Evolutionary conservation across 2,113 vertebrate genomes (phyloP).

Genomic region (Corynorhinus townsendii): DNA sequence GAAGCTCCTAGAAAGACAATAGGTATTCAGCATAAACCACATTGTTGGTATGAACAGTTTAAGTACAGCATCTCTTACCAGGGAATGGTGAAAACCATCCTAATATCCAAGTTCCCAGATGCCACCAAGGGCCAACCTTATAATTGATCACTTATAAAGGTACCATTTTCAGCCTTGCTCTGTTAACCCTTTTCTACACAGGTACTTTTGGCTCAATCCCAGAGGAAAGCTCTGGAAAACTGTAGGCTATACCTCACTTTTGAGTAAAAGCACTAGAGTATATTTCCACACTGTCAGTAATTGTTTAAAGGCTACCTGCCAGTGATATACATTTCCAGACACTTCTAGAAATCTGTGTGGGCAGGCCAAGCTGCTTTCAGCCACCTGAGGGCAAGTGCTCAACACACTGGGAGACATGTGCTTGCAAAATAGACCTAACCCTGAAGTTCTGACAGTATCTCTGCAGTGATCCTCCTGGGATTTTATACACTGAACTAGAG

Average conservation of each 20-base stretch:
- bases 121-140: background rate
- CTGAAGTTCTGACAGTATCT: background rate
- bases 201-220: background rate
- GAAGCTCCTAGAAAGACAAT: background rate
- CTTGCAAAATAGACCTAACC: background rate
- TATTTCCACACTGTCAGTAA: background rate
- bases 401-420: background rate
- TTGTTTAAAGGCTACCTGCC: background rate
- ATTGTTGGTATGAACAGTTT: background rate
- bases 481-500: background rate
- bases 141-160: background rate
- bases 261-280: background rate
- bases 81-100: background rate
- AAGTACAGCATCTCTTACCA: background rate
- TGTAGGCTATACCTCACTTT: background rate
- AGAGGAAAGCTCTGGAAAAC: background rate
- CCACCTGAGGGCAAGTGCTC: background rate
- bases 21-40: background rate
- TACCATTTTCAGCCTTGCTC: background rate
- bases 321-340: background rate
- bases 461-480: background rate
- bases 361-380: background rate
- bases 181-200: background rate
- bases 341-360: background rate
- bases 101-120: background rate